phyloP scores from a whole-genome alignment of 2,888 invertebrate genomes.

The Drosophila robusta region DNA sequence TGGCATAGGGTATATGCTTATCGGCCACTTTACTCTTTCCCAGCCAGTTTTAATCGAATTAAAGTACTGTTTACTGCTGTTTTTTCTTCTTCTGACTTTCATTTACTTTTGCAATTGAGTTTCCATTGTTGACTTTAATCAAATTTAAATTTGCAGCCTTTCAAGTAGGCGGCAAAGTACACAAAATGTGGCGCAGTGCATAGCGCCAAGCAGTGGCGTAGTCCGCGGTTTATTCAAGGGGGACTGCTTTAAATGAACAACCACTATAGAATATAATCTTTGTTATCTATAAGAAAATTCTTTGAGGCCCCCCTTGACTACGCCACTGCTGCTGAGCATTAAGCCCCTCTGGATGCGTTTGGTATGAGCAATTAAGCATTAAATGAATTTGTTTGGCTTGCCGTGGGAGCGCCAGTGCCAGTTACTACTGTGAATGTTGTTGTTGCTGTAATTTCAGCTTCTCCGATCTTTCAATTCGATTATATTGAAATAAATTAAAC shows the following conservation, averaged over 20 bases:
- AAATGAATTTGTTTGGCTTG: conserved; percentile 79
- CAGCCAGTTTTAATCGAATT: conserved; percentile 8
- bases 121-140: conserved; percentile 64
- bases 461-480: conserved; percentile 83
- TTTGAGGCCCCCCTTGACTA: not conserved
- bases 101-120: conserved; percentile 60
- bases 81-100: conserved; percentile 12
- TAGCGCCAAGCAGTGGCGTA: conserved; percentile 46
- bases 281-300: no score
- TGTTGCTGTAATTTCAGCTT: conserved; percentile 27
- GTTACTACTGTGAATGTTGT: conserved; percentile 11
- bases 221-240: not conserved
- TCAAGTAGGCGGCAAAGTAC: conserved; percentile 34
- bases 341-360: conserved; percentile 24
- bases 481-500: conserved; percentile 82
- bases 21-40: not conserved
- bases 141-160: conserved; percentile 67
- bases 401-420: conserved; percentile 71
- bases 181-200: conserved; percentile 9
- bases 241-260: not conserved
- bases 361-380: conserved; percentile 64
- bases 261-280: no score
- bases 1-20: not conserved
- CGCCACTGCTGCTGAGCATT: conserved; percentile 27
- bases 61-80: conserved; percentile 7